These are phyloP conservation scores for Anseranas semipalmata DNA, from an alignment of 2,113 vertebrate species.

Conservation along the genomic window DNA sequence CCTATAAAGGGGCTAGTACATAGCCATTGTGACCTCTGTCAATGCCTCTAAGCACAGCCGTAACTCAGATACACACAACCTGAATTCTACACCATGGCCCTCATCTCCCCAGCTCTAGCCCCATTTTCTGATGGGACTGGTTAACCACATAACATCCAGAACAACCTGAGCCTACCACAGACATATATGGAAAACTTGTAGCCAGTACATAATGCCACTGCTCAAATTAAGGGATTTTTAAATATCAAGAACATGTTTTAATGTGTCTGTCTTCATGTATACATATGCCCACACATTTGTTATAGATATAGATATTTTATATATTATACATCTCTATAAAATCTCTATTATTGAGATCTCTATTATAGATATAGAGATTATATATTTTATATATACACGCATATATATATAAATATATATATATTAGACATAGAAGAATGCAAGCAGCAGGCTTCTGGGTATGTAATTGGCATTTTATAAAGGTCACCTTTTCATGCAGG, in stretches of 20 bases:
- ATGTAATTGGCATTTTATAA: slow-evolving; percentile 51
- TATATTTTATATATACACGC: too few relatives aligned
- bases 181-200: too few relatives aligned
- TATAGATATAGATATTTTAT: too few relatives aligned
- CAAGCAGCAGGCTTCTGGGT: slow-evolving; percentile 2
- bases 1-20: not conserved
- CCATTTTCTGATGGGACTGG: not conserved
- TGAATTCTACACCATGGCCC: not conserved
- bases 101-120: not conserved
- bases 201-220: not conserved
- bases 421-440: not conserved
- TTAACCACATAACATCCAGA: not conserved
- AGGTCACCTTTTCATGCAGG: slow-evolving; percentile 50
- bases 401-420: too few relatives aligned
- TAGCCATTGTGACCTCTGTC: rapidly evolving
- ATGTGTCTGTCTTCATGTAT: not conserved
- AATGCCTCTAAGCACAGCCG: not conserved
- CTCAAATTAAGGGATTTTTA: not conserved
- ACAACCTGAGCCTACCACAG: not conserved
- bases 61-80: not conserved
- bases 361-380: not conserved
- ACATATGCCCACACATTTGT: not conserved
- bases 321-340: not conserved
- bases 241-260: not conserved
- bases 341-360: not conserved